Evolutionary conservation across 2,888 invertebrate species (phyloP).

Genomic region (Mythimna impura): DNA sequence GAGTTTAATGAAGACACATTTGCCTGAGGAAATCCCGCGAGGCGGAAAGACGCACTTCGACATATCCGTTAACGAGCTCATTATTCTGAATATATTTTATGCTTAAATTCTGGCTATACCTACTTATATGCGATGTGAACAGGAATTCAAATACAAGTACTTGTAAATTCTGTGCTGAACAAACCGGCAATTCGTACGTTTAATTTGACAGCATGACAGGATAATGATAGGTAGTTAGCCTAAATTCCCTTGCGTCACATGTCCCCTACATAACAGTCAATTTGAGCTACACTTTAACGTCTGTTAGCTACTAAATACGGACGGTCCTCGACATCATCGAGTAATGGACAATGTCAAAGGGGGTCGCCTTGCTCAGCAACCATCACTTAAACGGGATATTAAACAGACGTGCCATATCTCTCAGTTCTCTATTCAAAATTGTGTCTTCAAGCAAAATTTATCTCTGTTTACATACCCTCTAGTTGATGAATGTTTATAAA

Average conservation of each 20-base stretch:
- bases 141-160: constrained; percentile 14
- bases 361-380: constrained; percentile 38
- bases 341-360: constrained; percentile 31
- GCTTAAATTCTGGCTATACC: constrained; percentile 16
- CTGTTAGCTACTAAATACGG: constrained; percentile 43
- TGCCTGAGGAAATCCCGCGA: constrained; percentile 44
- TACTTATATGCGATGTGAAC: constrained; percentile 1
- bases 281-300: constrained; percentile 52
- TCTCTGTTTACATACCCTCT: not conserved
- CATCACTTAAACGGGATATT: constrained; percentile 24
- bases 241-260: constrained; percentile 35
- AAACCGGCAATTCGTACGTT: constrained; percentile 10
- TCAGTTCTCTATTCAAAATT: not conserved
- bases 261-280: constrained; percentile 19
- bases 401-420: constrained; percentile 21
- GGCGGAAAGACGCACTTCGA: constrained; percentile 49
- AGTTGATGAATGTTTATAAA: not conserved
- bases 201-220: constrained; percentile 44
- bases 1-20: constrained; percentile 60
- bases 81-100: constrained; percentile 54
- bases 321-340: constrained; percentile 34
- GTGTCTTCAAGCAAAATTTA: not conserved
- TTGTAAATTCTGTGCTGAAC: not conserved
- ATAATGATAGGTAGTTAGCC: constrained; percentile 47
- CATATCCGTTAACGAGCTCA: constrained; percentile 60